Evolutionary conservation across 2,888 invertebrate species (phyloP).

Genomic region (Unio pictorum): DNA sequence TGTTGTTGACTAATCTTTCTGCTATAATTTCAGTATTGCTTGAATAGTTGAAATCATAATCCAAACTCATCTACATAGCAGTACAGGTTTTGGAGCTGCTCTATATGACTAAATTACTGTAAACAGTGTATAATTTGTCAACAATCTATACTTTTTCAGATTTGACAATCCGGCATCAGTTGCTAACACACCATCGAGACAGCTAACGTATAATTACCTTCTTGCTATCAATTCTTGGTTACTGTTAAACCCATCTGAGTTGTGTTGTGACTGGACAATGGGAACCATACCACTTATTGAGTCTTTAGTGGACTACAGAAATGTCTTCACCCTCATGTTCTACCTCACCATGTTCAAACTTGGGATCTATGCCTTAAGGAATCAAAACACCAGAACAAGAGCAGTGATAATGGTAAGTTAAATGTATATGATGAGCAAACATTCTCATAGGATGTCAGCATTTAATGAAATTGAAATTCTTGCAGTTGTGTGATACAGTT

Average conservation of each 20-base stretch:
- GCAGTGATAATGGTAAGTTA: conserved; percentile 80
- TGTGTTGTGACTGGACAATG: conserved; percentile 99
- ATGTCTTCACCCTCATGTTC: conserved; percentile 83
- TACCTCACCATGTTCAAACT: conserved; percentile 74
- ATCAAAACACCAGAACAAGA: conserved; percentile 72
- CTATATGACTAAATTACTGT: not conserved
- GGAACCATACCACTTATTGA: conserved; percentile 91
- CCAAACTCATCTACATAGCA: not conserved
- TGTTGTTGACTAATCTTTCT: no score
- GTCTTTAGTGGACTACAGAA: conserved; percentile 85
- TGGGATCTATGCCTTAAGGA: conserved; percentile 46
- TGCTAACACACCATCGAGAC: conserved; percentile 85
- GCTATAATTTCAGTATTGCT: no score
- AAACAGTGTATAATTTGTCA: not conserved
- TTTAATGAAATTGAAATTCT: no score
- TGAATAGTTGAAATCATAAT: no score
- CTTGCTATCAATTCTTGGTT: conserved; percentile 93
- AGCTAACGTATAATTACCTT: conserved; percentile 93
- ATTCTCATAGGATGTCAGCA: no score
- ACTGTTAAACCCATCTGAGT: conserved; percentile 87
- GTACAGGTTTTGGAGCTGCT: not conserved
- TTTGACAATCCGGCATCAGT: conserved; percentile 98
- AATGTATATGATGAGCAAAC: no score
- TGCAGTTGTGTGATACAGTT: no score
- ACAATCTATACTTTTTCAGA: conserved; percentile 72